A percentile compares a stretch with the other conserved stretches of the same genome.
phyloP scores from a whole-genome alignment of 2,888 invertebrate species.

The Petrolisthes cinctipes region DNA sequence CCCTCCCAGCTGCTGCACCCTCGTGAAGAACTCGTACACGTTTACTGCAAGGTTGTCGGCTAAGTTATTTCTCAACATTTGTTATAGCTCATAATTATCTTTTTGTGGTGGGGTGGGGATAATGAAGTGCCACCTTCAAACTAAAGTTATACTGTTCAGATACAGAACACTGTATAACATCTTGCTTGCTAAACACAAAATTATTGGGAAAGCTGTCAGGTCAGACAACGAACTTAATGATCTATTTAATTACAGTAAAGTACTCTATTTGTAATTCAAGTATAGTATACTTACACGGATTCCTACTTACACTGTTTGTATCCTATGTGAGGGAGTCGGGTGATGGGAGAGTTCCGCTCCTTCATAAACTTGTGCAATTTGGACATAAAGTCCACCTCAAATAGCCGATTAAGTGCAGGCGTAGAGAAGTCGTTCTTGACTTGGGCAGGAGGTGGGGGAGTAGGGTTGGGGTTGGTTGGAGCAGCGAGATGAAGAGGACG shows the following conservation, averaged over 20 bases:
- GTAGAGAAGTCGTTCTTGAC: conserved; percentile 62
- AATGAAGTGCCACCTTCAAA: too few relatives aligned
- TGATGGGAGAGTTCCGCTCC: conserved; percentile 63
- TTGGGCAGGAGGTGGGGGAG: conserved; percentile 23
- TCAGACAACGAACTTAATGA: neutral
- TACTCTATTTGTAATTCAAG: neutral
- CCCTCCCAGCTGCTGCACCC: conserved; percentile 65
- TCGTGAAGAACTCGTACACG: conserved; percentile 64
- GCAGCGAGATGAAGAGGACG: conserved; percentile 38
- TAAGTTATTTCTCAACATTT: too few relatives aligned
- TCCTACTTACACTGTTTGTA: conserved; percentile 61
- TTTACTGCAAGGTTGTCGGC: conserved; percentile 54
- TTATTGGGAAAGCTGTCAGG: neutral
- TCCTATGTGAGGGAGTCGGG: conserved; percentile 63
- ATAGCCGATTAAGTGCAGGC: conserved; percentile 62
- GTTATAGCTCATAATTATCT: too few relatives aligned
- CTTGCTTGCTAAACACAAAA: too few relatives aligned
- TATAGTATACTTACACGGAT: neutral
- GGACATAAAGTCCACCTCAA: conserved; percentile 65
- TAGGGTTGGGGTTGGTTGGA: neutral
- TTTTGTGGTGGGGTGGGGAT: too few relatives aligned
- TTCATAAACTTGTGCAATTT: conserved; percentile 65
- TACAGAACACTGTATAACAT: too few relatives aligned
- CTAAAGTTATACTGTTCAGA: too few relatives aligned
- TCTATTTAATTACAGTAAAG: neutral